These are phyloP conservation scores for Oophaga sylvatica DNA, from an alignment of 2,797 vertebrate genomes.

Conservation along the genomic window DNA sequence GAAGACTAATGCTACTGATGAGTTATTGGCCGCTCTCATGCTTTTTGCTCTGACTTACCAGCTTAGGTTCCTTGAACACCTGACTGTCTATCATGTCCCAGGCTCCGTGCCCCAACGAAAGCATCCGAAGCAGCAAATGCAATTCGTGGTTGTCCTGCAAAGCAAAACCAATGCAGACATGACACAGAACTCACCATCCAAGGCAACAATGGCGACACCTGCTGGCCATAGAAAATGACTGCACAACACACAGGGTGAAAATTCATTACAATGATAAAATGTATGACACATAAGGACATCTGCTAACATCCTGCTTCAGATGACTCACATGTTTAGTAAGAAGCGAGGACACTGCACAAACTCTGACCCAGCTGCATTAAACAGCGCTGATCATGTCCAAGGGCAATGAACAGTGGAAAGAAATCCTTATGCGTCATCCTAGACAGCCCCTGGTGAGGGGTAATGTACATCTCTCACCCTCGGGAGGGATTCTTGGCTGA, in stretches of 20 bases:
- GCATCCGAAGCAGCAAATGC: conserved; percentile 90
- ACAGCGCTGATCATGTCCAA: background rate
- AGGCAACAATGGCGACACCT: background rate
- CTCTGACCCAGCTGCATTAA: background rate
- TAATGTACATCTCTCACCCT: conserved; percentile 79
- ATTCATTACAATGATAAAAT: too few species aligned
- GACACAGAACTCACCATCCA: background rate
- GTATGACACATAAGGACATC: background rate
- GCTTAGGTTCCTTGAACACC: conserved; percentile 94
- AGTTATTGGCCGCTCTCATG: too few species aligned
- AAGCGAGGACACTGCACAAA: background rate
- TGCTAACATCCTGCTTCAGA: background rate
- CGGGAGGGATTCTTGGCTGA: conserved; percentile 92
- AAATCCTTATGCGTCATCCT: background rate
- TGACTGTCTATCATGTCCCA: conserved; percentile 99
- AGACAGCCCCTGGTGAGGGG: background rate
- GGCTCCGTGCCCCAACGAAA: conserved; percentile 92
- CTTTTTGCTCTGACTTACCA: conserved; percentile 75
- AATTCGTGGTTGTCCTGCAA: conserved; percentile 91
- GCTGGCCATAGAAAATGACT: background rate
- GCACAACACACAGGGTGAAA: background rate
- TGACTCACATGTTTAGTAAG: background rate
- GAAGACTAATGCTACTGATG: background rate
- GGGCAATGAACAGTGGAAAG: background rate
- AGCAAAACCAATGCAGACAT: background rate